A percentile compares a stretch with the other conserved stretches of the same genome.
Conservation (phyloP, 2,888 invertebrate species). For the Periphyllus acericola region DNA sequence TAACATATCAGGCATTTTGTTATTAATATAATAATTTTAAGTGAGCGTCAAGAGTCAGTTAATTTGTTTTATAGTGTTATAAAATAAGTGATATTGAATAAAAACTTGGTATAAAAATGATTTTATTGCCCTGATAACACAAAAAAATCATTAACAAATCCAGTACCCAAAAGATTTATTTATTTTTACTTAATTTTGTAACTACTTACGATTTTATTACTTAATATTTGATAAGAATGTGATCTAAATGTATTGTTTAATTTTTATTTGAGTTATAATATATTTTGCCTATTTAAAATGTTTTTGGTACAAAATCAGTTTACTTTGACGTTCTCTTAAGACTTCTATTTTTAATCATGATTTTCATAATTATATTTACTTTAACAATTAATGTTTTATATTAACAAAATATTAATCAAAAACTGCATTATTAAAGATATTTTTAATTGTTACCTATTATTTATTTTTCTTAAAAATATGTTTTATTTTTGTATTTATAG, state of each 20-base stretch:
- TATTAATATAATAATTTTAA: constrained; percentile 32
- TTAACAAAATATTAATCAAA: constrained; percentile 53
- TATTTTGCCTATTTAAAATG: neutral
- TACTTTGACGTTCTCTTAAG: neutral
- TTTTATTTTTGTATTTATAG: constrained; percentile 55
- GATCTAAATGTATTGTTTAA: no score
- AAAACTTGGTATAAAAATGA: neutral
- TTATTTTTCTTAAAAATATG: constrained; percentile 19
- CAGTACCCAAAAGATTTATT: neutral
- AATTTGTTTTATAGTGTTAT: neutral
- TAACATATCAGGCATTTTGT: constrained; percentile 46
- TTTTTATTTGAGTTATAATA: no score
- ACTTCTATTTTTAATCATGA: neutral
- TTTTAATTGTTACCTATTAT: constrained; percentile 50
- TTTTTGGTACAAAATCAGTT: neutral
- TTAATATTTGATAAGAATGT: neutral
- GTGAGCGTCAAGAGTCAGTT: neutral
- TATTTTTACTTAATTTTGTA: neutral
- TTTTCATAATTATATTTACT: neutral
- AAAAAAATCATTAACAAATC: neutral
- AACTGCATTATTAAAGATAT: constrained; percentile 23
- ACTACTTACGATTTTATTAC: neutral
- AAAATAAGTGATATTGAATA: neutral
- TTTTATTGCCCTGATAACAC: neutral
- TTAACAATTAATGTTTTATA: constrained; percentile 15